These are phyloP conservation scores for Clistopyga incitator DNA, from an alignment of 2,888 invertebrate genomes.

Conservation along the genomic window DNA sequence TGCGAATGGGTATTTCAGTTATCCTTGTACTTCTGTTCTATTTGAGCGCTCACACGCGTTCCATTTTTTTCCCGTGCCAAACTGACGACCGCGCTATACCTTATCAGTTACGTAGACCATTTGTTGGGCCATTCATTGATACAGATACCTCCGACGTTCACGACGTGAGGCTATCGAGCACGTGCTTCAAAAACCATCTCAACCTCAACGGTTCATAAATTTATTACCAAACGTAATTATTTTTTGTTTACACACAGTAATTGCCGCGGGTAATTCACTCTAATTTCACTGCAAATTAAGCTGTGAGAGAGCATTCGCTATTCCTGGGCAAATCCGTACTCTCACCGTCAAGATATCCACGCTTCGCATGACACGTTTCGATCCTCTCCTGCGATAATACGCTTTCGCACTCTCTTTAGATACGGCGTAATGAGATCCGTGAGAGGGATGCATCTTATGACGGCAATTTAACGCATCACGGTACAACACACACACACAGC, in stretches of 20 bases:
- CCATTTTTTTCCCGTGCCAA: constrained; percentile 1
- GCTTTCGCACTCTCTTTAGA: constrained; percentile 40
- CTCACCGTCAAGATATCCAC: constrained; percentile 5
- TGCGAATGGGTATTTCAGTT: background rate
- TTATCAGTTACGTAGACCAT: background rate
- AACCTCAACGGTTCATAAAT: background rate
- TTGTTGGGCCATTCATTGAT: background rate
- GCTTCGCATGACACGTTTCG: constrained; percentile 17
- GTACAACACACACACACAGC: background rate
- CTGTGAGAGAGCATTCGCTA: background rate
- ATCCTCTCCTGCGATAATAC: constrained; percentile 32
- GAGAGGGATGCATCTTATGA: constrained; percentile 29
- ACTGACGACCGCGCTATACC: background rate
- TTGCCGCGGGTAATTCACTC: background rate
- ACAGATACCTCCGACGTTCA: background rate
- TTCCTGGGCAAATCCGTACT: background rate
- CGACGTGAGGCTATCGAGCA: background rate
- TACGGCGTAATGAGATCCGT: constrained; percentile 17
- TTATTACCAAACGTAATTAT: background rate
- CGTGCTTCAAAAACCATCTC: too few relatives aligned
- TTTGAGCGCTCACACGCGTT: background rate
- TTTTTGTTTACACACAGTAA: background rate
- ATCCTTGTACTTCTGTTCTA: background rate
- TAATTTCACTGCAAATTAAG: background rate
- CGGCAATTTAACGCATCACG: constrained; percentile 52